Conservation (phyloP, 2,113 vertebrate species). For the Glaucomys volans region DNA sequence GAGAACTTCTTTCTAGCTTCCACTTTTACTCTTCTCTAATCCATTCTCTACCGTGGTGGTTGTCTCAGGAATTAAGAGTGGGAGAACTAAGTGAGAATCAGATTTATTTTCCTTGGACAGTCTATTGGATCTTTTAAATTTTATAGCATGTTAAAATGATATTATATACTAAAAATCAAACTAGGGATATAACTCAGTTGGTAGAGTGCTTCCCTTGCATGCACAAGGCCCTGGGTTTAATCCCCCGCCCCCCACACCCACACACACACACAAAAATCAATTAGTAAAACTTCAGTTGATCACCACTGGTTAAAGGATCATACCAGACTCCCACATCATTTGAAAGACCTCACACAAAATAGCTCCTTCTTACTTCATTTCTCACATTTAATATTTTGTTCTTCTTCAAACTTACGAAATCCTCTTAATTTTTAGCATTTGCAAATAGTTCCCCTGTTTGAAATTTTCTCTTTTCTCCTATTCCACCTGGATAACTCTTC, state of each 20-base stretch:
- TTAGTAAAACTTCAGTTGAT: neutral
- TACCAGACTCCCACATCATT: neutral
- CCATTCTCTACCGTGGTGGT: neutral
- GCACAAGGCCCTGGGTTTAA: too few relatives aligned
- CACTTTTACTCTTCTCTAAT: neutral
- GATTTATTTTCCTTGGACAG: neutral
- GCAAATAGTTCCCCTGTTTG: neutral
- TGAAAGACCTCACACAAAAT: neutral
- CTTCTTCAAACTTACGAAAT: neutral
- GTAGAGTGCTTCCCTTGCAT: too few relatives aligned
- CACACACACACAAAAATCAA: neutral
- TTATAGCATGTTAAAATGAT: neutral
- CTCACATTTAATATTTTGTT: neutral
- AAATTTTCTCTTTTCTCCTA: neutral
- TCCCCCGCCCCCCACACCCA: too few relatives aligned
- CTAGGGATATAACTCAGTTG: too few relatives aligned
- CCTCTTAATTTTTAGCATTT: neutral
- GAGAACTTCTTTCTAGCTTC: neutral
- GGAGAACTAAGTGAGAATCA: neutral
- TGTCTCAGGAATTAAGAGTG: neutral
- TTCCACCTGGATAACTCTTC: neutral
- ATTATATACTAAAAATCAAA: neutral
- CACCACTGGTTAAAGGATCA: neutral
- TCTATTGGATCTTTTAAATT: neutral
- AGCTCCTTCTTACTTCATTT: neutral